Conservation (phyloP, 2,888 invertebrate genomes). For the Lasioglossum vierecki region DNA sequence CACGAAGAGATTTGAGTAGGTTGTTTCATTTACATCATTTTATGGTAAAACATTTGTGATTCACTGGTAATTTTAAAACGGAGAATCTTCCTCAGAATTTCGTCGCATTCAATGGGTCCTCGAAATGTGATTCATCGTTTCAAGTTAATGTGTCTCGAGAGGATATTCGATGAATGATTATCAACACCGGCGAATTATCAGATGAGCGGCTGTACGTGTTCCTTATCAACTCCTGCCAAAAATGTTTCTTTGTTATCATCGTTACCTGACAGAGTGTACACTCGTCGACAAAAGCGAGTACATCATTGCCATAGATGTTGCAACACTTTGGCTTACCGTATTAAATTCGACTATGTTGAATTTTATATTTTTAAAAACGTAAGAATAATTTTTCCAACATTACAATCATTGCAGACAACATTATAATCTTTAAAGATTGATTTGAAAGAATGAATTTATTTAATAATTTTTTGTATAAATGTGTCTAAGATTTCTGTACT, state of each 20-base stretch:
- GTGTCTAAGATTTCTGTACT: background rate
- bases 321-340: background rate
- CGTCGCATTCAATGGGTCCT: background rate
- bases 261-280: background rate
- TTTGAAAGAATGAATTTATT: no score
- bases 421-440: no score
- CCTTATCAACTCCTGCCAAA: background rate
- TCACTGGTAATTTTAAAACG: background rate
- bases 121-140: slow-evolving; percentile 1
- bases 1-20: background rate
- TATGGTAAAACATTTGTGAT: background rate
- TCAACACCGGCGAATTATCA: background rate
- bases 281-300: background rate
- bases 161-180: no score
- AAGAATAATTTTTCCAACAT: no score
- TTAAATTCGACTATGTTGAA: no score
- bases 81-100: background rate
- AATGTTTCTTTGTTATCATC: background rate
- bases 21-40: no score
- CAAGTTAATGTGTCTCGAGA: background rate
- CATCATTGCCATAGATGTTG: no score
- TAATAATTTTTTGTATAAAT: background rate
- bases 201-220: background rate
- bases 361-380: no score
- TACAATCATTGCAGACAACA: no score